Evolutionary conservation across 2,888 invertebrate species (phyloP).

Genomic region (Nomada flava): DNA sequence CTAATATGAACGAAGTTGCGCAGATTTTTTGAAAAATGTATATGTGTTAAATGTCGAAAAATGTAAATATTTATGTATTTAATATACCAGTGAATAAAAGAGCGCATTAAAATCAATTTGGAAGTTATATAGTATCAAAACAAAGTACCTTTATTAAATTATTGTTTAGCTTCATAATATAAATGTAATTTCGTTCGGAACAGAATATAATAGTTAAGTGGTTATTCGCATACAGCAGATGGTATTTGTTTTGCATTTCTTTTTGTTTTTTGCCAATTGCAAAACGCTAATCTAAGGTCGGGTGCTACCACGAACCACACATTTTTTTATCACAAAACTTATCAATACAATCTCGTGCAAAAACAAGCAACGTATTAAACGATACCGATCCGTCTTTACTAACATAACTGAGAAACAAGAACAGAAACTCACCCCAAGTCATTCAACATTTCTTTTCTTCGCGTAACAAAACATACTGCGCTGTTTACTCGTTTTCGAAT

Average conservation of each 20-base stretch:
- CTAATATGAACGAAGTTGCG: not conserved
- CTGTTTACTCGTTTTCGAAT: slow-evolving; percentile 8
- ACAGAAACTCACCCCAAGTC: slow-evolving; percentile 44
- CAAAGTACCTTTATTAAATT: slow-evolving; percentile 57
- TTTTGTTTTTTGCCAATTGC: slow-evolving; percentile 16
- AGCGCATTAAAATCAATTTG: slow-evolving; percentile 22
- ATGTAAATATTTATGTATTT: slow-evolving; percentile 9
- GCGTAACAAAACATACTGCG: slow-evolving; percentile 16
- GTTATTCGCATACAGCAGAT: slow-evolving; percentile 62
- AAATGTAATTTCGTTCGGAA: slow-evolving; percentile 46
- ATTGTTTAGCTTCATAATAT: slow-evolving; percentile 41
- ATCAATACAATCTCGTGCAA: slow-evolving; percentile 34
- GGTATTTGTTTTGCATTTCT: slow-evolving; percentile 17
- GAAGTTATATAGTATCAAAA: slow-evolving; percentile 49
- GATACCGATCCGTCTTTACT: slow-evolving; percentile 40
- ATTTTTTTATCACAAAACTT: slow-evolving; percentile 38
- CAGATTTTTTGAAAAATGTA: not conserved
- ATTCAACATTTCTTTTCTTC: slow-evolving; percentile 23
- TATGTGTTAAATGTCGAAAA: not conserved
- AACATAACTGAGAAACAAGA: slow-evolving; percentile 42
- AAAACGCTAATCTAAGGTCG: slow-evolving; percentile 26
- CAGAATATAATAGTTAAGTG: slow-evolving; percentile 48
- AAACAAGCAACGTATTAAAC: slow-evolving; percentile 55
- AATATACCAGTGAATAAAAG: slow-evolving; percentile 15
- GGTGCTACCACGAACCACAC: slow-evolving; percentile 28